These are phyloP conservation scores for Sebastes matsubarae DNA, from an alignment of 2,797 vertebrate species.

Conservation along the genomic window DNA sequence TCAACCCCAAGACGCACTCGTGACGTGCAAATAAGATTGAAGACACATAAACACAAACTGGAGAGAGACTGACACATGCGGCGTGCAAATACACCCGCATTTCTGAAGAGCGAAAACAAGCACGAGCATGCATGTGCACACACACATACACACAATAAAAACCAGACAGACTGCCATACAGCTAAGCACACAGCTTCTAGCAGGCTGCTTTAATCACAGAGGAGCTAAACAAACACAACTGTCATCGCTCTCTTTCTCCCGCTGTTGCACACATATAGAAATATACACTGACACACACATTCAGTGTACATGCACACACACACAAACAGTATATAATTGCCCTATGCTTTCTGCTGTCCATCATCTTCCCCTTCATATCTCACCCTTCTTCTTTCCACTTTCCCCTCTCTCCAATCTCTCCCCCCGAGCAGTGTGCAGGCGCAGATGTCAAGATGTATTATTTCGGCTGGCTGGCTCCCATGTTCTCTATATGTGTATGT, in stretches of 20 bases:
- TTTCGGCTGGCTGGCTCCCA: conserved; percentile 76
- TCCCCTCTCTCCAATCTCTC: conserved; percentile 59
- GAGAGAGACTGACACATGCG: conserved; percentile 38
- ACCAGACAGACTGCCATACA: conserved; percentile 49
- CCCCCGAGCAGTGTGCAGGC: conserved; percentile 77
- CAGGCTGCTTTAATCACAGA: conserved; percentile 69
- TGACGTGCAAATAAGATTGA: conserved; percentile 45
- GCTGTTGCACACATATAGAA: conserved; percentile 32
- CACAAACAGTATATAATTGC: conserved; percentile 64
- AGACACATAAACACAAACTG: conserved; percentile 30
- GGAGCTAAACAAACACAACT: conserved; percentile 74
- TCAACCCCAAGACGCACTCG: conserved; percentile 12
- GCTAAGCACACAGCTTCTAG: conserved; percentile 58
- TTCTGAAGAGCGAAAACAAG: conserved; percentile 20
- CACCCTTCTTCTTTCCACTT: conserved; percentile 58
- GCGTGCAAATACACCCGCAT: conserved; percentile 32
- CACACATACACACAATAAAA: not conserved
- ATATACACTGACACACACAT: conserved; percentile 4
- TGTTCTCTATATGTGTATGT: conserved; percentile 55
- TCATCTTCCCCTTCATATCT: conserved; percentile 69
- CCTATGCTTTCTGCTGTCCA: conserved; percentile 71
- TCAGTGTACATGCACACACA: not conserved
- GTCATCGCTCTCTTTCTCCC: conserved; percentile 49
- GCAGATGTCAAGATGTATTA: conserved; percentile 85
- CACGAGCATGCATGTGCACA: not conserved